These are phyloP conservation scores for Ptychoptera albimana DNA, from an alignment of 2,888 invertebrate species.

Conservation along the genomic window DNA sequence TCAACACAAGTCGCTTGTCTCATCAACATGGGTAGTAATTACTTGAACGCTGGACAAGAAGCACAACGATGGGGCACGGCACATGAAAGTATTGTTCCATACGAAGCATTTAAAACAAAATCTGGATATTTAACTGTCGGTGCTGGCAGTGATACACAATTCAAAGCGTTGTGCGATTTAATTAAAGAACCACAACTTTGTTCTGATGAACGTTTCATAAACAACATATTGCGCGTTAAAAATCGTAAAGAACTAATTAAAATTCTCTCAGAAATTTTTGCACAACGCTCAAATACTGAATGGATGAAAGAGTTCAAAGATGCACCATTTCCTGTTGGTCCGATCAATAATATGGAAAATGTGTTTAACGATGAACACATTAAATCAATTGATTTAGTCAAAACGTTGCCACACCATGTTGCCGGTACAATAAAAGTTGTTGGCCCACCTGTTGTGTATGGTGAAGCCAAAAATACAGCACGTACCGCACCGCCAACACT, in stretches of 20 bases:
- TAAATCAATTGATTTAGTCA: constrained; percentile 50
- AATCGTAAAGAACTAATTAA: constrained; percentile 53
- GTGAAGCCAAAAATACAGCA: constrained; percentile 50
- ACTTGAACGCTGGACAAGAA: constrained; percentile 68
- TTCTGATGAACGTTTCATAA: constrained; percentile 44
- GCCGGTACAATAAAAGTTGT: constrained; percentile 60
- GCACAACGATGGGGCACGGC: constrained; percentile 79
- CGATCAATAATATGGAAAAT: constrained; percentile 71
- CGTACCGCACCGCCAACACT: constrained; percentile 64
- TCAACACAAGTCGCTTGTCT: constrained; percentile 82
- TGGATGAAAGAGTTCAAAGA: constrained; percentile 60
- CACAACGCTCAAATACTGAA: constrained; percentile 49
- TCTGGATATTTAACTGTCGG: constrained; percentile 78
- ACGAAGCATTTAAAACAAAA: constrained; percentile 72
- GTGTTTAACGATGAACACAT: constrained; percentile 84
- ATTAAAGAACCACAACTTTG: constrained; percentile 45
- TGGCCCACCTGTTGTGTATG: constrained; percentile 75
- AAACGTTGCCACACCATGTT: constrained; percentile 50
- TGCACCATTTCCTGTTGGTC: constrained; percentile 73
- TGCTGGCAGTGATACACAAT: constrained; percentile 72
- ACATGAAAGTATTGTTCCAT: constrained; percentile 88
- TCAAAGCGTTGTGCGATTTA: constrained; percentile 49
- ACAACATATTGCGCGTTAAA: constrained; percentile 58
- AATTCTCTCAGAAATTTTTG: constrained; percentile 41
- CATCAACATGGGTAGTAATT: constrained; percentile 80